Evolutionary conservation across 2,888 invertebrate species (phyloP).

Genomic region (Apeira syringaria): DNA sequence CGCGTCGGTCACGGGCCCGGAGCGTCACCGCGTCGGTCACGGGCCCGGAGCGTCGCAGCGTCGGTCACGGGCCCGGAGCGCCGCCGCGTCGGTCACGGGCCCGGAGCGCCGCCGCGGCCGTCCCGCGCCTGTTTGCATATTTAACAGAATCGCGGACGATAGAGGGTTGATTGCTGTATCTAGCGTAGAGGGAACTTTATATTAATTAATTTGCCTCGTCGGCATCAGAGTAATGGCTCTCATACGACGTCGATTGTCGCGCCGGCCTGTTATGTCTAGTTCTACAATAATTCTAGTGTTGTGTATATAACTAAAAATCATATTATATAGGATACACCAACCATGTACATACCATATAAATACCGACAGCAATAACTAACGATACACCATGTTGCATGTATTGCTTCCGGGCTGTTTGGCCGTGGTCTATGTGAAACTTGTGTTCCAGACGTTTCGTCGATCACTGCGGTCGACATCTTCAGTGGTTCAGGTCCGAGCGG

Average conservation of each 20-base stretch:
- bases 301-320: no score
- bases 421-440: no score
- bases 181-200: conserved; percentile 46
- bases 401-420: no score
- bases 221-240: conserved; percentile 37
- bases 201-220: conserved; percentile 55
- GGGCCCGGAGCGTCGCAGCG: conserved; percentile 11
- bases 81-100: conserved; percentile 2
- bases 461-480: no score
- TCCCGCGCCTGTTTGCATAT: conserved; percentile 40
- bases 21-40: no score
- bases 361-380: no score
- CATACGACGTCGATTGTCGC: conserved; percentile 17
- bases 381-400: no score
- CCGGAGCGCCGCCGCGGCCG: conserved; percentile 15
- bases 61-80: conserved; percentile 29
- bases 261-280: conserved; percentile 3
- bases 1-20: conserved; percentile 32
- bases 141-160: conserved; percentile 30
- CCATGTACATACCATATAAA: no score
- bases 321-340: no score
- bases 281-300: background rate
- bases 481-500: no score
- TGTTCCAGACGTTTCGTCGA: no score
- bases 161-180: conserved; percentile 46